These are phyloP conservation scores for Halichondria panicea DNA, from an alignment of 37 sponge, comb jelly and placozoan species.

Conservation along the genomic window DNA sequence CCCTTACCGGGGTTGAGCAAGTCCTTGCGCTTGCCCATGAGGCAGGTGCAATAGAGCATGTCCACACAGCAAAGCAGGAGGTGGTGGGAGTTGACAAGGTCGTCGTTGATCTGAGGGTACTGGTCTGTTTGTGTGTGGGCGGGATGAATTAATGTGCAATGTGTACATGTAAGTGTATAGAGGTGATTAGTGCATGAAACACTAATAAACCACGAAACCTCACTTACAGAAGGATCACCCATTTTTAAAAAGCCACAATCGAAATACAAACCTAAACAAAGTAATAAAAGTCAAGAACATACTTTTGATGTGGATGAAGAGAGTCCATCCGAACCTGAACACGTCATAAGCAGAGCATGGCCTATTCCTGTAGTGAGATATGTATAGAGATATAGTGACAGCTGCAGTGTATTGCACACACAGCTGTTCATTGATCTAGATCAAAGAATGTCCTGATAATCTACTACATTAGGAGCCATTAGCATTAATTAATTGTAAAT, in stretches of 20 bases:
- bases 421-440: too few relatives aligned
- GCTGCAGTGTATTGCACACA: too few relatives aligned
- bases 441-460: too few relatives aligned
- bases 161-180: neutral
- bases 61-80: constrained; percentile 88
- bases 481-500: too few relatives aligned
- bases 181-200: neutral
- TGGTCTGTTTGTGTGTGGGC: constrained; percentile 32
- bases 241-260: neutral
- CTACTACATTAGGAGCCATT: too few relatives aligned
- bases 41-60: constrained; percentile 71
- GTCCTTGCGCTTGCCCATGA: constrained; percentile 47
- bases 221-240: neutral
- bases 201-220: neutral
- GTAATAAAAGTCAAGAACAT: neutral
- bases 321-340: constrained; percentile 83
- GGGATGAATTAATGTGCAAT: neutral
- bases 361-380: constrained; percentile 37
- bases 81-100: constrained; percentile 89
- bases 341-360: constrained; percentile 63
- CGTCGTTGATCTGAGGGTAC: constrained; percentile 82
- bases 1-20: constrained; percentile 69
- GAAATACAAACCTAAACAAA: neutral
- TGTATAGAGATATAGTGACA: too few relatives aligned
- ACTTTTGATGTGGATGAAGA: constrained; percentile 84